A percentile compares a stretch with the other conserved stretches of the same genome.
phyloP scores from a whole-genome alignment of 1,140 invertebrate genomes.

The Leucophenga varia region DNA sequence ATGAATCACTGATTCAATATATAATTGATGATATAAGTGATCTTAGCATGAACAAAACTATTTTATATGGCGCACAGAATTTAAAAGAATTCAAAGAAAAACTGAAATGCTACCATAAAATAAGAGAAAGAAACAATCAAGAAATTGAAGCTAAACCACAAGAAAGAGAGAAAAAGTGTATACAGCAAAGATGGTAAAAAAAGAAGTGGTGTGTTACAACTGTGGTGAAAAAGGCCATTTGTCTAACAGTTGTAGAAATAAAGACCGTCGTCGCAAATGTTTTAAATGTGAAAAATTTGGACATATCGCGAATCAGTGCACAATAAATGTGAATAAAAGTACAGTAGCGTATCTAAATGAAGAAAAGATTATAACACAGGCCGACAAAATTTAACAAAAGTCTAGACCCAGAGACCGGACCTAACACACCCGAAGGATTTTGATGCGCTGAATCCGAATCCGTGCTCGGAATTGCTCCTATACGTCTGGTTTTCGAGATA shows the following conservation, averaged over 20 bases:
- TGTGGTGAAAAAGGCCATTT: background rate
- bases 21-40: background rate
- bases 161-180: background rate
- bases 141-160: background rate
- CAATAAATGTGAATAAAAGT: background rate
- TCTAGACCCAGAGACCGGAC: too few relatives aligned
- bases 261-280: background rate
- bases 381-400: too few relatives aligned
- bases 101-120: background rate
- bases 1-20: background rate
- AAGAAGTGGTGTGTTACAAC: background rate
- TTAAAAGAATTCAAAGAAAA: background rate
- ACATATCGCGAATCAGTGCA: background rate
- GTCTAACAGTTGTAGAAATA: background rate
- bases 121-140: background rate
- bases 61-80: background rate
- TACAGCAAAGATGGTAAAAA: background rate
- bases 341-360: background rate
- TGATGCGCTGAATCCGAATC: too few relatives aligned
- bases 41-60: background rate
- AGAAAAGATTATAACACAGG: background rate
- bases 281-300: too few relatives aligned
- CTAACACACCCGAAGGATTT: too few relatives aligned
- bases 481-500: too few relatives aligned
- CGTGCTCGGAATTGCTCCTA: too few relatives aligned